Percentiles rank a stretch among this genome's conserved stretches.
These are phyloP conservation scores for Agrochola macilenta DNA, from an alignment of 2,888 invertebrate species.

Conservation along the genomic window DNA sequence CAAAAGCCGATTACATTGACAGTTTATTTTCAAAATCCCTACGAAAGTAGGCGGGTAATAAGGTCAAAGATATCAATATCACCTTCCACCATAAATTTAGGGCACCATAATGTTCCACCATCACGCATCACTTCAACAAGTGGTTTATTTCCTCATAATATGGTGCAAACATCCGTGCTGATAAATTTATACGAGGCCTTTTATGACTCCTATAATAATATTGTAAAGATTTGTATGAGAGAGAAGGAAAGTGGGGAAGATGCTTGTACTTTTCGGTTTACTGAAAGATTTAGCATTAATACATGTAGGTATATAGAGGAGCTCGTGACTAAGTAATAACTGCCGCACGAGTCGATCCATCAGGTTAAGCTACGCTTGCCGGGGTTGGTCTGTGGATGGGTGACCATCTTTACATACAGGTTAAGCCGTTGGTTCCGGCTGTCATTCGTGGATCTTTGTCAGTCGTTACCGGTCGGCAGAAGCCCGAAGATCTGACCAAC, in stretches of 20 bases:
- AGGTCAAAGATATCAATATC: conserved; percentile 69
- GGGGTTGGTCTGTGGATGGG: no score
- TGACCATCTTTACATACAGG: no score
- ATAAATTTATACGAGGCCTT: conserved; percentile 62
- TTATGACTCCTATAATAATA: conserved; percentile 37
- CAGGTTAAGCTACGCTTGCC: no score
- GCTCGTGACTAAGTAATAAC: no score
- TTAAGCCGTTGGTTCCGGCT: no score
- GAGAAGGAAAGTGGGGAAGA: not conserved
- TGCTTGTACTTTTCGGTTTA: not conserved
- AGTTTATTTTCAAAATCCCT: not conserved
- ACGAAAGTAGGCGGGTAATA: conserved; percentile 47
- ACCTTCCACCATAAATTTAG: conserved; percentile 57
- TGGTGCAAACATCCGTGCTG: conserved; percentile 64
- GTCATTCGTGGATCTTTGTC: no score
- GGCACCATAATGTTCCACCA: conserved; percentile 57
- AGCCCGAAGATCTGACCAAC: no score
- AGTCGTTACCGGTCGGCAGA: no score
- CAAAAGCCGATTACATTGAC: not conserved
- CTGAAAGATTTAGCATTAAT: not conserved
- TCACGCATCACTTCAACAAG: conserved; percentile 76
- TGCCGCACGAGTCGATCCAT: no score
- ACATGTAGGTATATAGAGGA: no score
- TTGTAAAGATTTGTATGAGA: conserved; percentile 44
- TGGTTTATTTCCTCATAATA: conserved; percentile 74